Evolutionary conservation across 2,888 invertebrate species (phyloP), one percentile per base, ranked within the genome.

Genomic region (Gymnoscelis rufifasciata): DNA sequence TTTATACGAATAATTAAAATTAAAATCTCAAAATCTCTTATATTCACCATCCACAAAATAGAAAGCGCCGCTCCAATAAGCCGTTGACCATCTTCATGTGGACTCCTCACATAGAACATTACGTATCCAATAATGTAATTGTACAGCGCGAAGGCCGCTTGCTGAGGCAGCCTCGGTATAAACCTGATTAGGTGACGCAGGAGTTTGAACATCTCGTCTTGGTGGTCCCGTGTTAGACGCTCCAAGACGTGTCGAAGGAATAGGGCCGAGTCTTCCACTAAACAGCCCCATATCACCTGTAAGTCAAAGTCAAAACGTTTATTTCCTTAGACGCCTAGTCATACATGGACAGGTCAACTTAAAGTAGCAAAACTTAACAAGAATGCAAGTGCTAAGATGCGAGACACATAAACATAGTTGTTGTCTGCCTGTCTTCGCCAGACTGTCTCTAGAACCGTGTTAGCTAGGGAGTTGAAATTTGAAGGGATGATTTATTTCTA

Each of bases 61-160:
- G 98, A 97, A 1, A 99, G 88, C 0, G 99, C 99, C 11, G 97
- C 95, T 5, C 97, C 97, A 51, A 99, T 97, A 35, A 97, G 91
- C 71, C 97, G 94, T 67, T 98, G 97, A 0, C 97, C 97, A 36
- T 96, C 95, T 69, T 99, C 98, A 67, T 97, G 96, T 0, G 99
- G 97, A 7, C 97, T 95, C 43, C 99, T 90, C 1, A 99, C 98
- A 69, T 99, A 99, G 84, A 98, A 99, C 99, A 99, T 99, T 2
- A 99, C 96, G 71, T 98, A 99, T 1, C 99, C 99, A 60, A 99
- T 99, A 63, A 99, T 95, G 67, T 99, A 99, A 88, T 99, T 99
- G 79, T 99, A 98, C 0, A 99, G 82, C 0, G 97, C 97, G 80
- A 98, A 99, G 0, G 99, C 99, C 0, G 99, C 98, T 78, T 99